Evolutionary conservation across 2,113 vertebrate genomes (phyloP), one percentile per base, ranked within the genome.

Genomic region (Podocnemis expansa): DNA sequence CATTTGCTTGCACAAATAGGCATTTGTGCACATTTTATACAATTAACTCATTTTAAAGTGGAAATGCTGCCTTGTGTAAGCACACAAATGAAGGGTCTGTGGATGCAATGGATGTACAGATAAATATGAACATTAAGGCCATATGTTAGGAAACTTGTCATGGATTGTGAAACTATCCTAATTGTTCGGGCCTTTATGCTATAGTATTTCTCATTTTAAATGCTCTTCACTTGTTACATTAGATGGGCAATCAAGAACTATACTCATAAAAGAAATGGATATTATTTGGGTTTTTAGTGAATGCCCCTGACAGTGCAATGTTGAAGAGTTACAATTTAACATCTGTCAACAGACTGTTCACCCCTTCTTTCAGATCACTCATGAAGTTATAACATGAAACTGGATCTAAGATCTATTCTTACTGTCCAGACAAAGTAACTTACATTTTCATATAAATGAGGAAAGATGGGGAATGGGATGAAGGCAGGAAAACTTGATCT

Each of bases 51-150:
- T 80, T 41, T 43, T 76, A 10, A 17, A 54, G 82, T 31, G 25
- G 1, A 78, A 93, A 75, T 0, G 0, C 1, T 3, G 19, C 34
- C 24, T 25, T 1, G 8, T 54, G 55, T 82, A 10, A 8, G 47
- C 7, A 47, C 10, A 47, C 47, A 47, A 47, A 92, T 58, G 2
- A 1, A 67, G 24, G 51, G 75, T 38, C 80, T 85, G 8, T 85
- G 3, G 5, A 80, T 10, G 41, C 16, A 54, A 24, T 0, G 1
- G 22, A 49, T 41, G 45, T 80, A 19, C 10, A 7, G 1, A 22
- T 8, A 70, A 27, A 8, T 16, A 16, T 3, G 79, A 2, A 7
- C 51, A 4, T 51, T 49, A 7, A 1, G 63, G 10, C 54, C 21
- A 8, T 38, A 4, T 78, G 16, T 83, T 91, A 63, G 56, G 3